A percentile compares a stretch with the other conserved stretches of the same genome.
Conservation (phyloP, 2,797 vertebrate species). For the Taenioides sp. region DNA sequence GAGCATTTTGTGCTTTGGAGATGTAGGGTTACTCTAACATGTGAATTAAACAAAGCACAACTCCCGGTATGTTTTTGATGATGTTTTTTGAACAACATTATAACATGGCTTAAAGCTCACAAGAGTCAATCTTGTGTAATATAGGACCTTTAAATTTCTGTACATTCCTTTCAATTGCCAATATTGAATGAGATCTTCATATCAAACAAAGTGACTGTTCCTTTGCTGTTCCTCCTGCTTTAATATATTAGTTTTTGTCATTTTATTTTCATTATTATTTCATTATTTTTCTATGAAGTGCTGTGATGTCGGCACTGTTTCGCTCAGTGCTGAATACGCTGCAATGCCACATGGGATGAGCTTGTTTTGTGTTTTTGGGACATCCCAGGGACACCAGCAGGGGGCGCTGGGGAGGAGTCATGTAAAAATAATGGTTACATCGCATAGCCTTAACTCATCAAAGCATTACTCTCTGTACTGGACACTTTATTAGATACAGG, state of each 20-base stretch:
- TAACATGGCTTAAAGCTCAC: too few species aligned
- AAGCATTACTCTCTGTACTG: not conserved
- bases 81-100: not conserved
- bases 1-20: too few species aligned
- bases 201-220: slow-evolving; percentile 65
- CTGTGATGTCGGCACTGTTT: slow-evolving; percentile 64
- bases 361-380: slow-evolving; percentile 67
- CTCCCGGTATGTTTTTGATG: not conserved
- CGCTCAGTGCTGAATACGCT: slow-evolving; percentile 62
- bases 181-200: slow-evolving; percentile 70
- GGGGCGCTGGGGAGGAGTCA: slow-evolving; percentile 60
- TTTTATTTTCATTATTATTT: slow-evolving; percentile 43
- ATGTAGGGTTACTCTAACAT: too few species aligned
- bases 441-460: slow-evolving; percentile 58
- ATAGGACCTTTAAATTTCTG: not conserved
- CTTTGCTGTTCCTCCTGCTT: slow-evolving; percentile 48
- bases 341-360: slow-evolving; percentile 70
- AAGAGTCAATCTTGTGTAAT: too few species aligned
- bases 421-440: slow-evolving; percentile 31
- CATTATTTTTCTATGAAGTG: slow-evolving; percentile 67
- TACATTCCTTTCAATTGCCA: slow-evolving; percentile 50
- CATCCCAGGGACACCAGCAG: slow-evolving; percentile 49
- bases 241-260: slow-evolving; percentile 66
- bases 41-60: too few species aligned
- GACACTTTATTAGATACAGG: not conserved